A percentile compares a stretch with the other conserved stretches of the same genome.
Conservation (phyloP, 1,140 invertebrate species). For the Lysiphlebus fabarum region DNA sequence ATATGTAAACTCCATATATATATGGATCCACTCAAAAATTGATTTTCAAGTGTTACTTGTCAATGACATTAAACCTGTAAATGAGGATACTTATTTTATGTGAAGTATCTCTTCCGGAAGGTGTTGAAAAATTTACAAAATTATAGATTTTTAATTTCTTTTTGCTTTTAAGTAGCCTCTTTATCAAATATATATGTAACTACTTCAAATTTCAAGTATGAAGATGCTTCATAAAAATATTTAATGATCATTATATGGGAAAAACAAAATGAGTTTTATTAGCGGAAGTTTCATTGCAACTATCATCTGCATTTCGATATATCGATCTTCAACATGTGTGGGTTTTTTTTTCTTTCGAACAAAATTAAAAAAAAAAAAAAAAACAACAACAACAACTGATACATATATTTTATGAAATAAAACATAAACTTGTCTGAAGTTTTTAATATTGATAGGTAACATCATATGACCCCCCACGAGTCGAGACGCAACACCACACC, state of each 20-base stretch:
- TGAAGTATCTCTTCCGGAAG: too few relatives aligned
- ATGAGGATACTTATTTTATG: too few relatives aligned
- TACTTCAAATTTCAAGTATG: too few relatives aligned
- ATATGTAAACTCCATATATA: slow-evolving; percentile 8
- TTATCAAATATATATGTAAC: too few relatives aligned
- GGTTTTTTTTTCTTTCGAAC: slow-evolving; percentile 17
- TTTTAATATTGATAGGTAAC: slow-evolving; percentile 17
- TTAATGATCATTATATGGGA: too few relatives aligned
- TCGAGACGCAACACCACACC: slow-evolving; percentile 20
- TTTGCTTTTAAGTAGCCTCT: slow-evolving; percentile 8
- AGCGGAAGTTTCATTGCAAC: too few relatives aligned
- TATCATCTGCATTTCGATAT: too few relatives aligned
- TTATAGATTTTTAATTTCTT: neutral
- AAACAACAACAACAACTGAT: neutral
- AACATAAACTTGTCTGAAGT: slow-evolving; percentile 18
- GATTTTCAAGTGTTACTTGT: too few relatives aligned
- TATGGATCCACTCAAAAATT: too few relatives aligned
- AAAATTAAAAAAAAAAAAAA: neutral
- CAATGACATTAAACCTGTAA: too few relatives aligned
- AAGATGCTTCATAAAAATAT: too few relatives aligned
- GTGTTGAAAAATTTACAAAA: slow-evolving; percentile 8
- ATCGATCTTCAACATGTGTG: neutral
- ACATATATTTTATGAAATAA: slow-evolving; percentile 11
- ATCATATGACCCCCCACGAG: slow-evolving; percentile 29
- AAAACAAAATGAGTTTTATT: too few relatives aligned